These are phyloP conservation scores for Diprion similis DNA, from an alignment of 1,140 invertebrate genomes.

Conservation along the genomic window DNA sequence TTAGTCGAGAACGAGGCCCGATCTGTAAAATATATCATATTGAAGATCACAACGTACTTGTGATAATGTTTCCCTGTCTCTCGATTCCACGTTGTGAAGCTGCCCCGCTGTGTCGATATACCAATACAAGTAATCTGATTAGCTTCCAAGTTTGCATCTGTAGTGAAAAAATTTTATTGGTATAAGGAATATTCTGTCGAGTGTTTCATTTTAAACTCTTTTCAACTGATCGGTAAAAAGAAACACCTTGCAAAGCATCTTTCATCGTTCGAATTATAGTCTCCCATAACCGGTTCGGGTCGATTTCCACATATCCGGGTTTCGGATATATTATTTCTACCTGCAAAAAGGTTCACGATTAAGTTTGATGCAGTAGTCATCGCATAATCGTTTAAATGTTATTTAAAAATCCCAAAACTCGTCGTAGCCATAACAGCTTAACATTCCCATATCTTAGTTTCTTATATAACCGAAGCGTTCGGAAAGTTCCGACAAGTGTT, in stretches of 20 bases:
- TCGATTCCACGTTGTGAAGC: constrained; percentile 90
- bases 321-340: constrained; percentile 79
- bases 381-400: constrained; percentile 6
- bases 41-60: constrained; percentile 53
- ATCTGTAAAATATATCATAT: neutral
- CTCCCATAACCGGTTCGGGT: constrained; percentile 85
- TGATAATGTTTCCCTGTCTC: constrained; percentile 84
- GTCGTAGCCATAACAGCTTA: too few species aligned
- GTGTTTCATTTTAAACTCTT: constrained; percentile 38
- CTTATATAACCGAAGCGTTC: too few species aligned
- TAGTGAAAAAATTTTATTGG: constrained; percentile 31
- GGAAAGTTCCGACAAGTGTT: too few species aligned
- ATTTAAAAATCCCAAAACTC: too few species aligned
- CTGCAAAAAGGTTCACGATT: constrained; percentile 56
- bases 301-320: constrained; percentile 85
- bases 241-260: constrained; percentile 69
- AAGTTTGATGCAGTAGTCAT: constrained; percentile 3
- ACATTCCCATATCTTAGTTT: too few species aligned
- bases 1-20: neutral
- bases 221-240: constrained; percentile 18
- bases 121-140: constrained; percentile 78
- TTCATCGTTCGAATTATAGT: constrained; percentile 73
- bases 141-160: constrained; percentile 68
- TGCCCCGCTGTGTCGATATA: constrained; percentile 86
- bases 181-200: constrained; percentile 1